Base-by-base conservation (phyloP, 1,140 invertebrate species). In the Dendroctonus ponderosae region DNA sequence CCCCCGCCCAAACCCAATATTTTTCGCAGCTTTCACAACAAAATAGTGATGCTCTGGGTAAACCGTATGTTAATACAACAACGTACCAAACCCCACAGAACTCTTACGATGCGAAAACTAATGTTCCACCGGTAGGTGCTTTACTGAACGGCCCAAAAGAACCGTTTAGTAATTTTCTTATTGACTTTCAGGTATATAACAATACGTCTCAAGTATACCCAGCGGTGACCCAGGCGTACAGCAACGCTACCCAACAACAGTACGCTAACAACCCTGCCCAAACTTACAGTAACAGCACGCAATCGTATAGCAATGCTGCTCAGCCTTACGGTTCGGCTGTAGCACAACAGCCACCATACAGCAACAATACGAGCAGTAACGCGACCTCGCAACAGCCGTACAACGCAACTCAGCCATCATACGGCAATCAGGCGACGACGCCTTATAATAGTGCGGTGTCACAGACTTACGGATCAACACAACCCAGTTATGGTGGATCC, bases 1-100 rank as follows among this genome's bases (percentile, higher is more conserved):
- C 85, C 44, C 85, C 87, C 40, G 88, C 87, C 50, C 88, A 89
- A 76, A 84, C 86, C 50, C 87, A 90, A 78, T 90, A 89, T 75
- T 81, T 89, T 9, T 86, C 84, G n/a, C 82, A 83, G 70, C 41
- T 71, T 14, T 87, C 87, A 79, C 85, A 77, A 77, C 84, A 74
- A 79, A 80, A 79, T 81, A 80, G 75, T 62, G 76, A 76, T 42
- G 72, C 65, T 46, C 56, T 76, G 26, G 74, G 70, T 60, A 72
- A 74, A 50, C 62, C 60, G 68, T 71, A 71, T 26, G 58, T 14
- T 5, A 60, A 39, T 41, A 14, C 56, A 3, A 43, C 51, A 7
- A 26, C 57, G 9, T 61, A 67, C n/a, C 44, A 59, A 42, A 14
- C 44, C 7, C 48, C 44, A 8, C 60, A 51, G n/a, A 62, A 62